Conservation (phyloP, 2,888 invertebrate species). For the Pheosia gnoma region DNA sequence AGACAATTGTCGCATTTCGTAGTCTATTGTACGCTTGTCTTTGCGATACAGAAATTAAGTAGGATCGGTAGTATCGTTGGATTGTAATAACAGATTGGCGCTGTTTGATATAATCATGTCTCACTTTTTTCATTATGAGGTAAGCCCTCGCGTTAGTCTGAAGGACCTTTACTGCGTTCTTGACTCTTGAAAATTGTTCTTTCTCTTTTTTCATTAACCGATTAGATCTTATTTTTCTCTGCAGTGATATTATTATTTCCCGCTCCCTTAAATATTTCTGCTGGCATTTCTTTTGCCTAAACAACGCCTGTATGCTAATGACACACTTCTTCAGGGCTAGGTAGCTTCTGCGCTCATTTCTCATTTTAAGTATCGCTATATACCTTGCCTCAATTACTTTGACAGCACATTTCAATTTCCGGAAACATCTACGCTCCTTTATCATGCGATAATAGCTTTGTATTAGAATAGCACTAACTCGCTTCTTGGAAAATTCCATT, state of each 20-base stretch:
- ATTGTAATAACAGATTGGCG: constrained; percentile 38
- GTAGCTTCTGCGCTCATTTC: constrained; percentile 52
- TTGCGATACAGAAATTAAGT: constrained; percentile 20
- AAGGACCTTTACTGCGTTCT: constrained; percentile 64
- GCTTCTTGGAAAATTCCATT: constrained; percentile 43
- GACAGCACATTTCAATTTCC: constrained; percentile 55
- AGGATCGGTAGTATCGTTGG: constrained; percentile 51
- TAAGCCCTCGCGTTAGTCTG: constrained; percentile 70
- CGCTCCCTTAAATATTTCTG: constrained; percentile 56
- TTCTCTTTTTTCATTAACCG: constrained; percentile 63
- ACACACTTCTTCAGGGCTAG: constrained; percentile 56
- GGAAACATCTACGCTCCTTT: constrained; percentile 46
- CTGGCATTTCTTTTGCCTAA: constrained; percentile 70
- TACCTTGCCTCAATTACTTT: constrained; percentile 51
- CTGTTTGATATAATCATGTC: constrained; percentile 33
- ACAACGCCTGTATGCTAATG: constrained; percentile 75
- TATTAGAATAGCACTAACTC: constrained; percentile 56
- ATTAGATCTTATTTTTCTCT: constrained; percentile 77
- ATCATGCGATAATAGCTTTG: constrained; percentile 74
- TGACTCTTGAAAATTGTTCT: constrained; percentile 60
- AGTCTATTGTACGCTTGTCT: constrained; percentile 15
- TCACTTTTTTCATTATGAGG: constrained; percentile 42
- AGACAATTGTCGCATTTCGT: constrained; percentile 54
- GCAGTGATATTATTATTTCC: constrained; percentile 68
- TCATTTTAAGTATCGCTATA: constrained; percentile 62